phyloP scores from a whole-genome alignment of 2,888 invertebrate genomes.

The Nymphalis urticae region DNA sequence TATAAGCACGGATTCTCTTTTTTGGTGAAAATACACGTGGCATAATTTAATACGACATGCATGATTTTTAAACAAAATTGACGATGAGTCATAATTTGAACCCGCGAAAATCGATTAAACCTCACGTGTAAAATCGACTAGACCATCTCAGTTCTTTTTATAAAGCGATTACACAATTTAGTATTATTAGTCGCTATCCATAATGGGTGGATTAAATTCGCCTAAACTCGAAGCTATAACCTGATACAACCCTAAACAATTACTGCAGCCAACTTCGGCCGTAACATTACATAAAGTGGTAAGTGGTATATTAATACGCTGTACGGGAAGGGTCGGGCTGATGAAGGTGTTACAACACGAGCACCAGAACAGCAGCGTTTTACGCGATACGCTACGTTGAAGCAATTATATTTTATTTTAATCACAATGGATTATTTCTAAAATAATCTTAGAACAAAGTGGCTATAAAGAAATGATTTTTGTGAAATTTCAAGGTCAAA shows the following conservation, averaged over 20 bases:
- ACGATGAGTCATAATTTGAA: no score
- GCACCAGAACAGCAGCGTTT: conserved; percentile 21
- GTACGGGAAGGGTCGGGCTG: conserved; percentile 41
- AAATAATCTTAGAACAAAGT: no score
- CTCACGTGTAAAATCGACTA: neutral
- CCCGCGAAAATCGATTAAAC: no score
- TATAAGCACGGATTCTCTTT: no score
- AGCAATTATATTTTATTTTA: neutral
- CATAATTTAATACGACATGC: no score
- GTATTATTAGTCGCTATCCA: conserved; percentile 35
- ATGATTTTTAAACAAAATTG: no score
- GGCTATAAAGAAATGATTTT: no score
- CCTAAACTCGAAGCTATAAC: conserved; percentile 58
- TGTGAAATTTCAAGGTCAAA: no score
- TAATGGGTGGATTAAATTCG: conserved; percentile 50
- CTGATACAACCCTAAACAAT: conserved; percentile 74
- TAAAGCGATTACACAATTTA: conserved; percentile 22
- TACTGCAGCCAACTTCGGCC: conserved; percentile 58
- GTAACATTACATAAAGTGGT: conserved; percentile 67
- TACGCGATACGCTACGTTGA: neutral
- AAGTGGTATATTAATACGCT: conserved; percentile 63
- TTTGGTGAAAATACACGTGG: no score
- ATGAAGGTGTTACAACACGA: conserved; percentile 29
- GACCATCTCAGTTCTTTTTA: neutral
- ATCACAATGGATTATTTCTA: no score